Conservation (phyloP, 1,140 invertebrate genomes). For the Ceratina japonica region DNA sequence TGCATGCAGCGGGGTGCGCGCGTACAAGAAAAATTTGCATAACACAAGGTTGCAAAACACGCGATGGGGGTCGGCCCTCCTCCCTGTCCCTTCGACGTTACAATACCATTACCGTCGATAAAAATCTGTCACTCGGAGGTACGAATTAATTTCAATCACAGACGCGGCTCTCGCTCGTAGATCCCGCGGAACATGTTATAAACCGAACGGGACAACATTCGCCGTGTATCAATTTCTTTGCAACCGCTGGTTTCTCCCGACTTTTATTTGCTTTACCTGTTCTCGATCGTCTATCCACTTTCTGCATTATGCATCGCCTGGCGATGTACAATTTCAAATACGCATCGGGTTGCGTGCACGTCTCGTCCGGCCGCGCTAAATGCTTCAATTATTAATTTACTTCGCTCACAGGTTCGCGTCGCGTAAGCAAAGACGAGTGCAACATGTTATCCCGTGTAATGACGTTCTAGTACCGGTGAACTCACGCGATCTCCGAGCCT, state of each 20-base stretch:
- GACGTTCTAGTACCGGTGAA: conserved; percentile 49
- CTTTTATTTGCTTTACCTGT: neutral
- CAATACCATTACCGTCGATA: conserved; percentile 31
- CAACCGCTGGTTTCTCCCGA: neutral
- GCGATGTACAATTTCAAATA: conserved; percentile 28
- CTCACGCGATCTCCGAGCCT: conserved; percentile 27
- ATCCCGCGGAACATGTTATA: neutral
- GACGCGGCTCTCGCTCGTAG: neutral
- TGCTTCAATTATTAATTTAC: conserved; percentile 71
- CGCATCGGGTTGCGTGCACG: conserved; percentile 13
- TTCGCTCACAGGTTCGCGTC: conserved; percentile 62
- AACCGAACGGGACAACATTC: neutral
- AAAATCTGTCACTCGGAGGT: conserved; percentile 26
- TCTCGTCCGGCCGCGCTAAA: conserved; percentile 49
- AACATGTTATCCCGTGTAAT: conserved; percentile 68
- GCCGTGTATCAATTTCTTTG: conserved; percentile 11
- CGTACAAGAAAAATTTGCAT: neutral
- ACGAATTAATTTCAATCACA: conserved; percentile 35
- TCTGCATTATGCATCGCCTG: neutral
- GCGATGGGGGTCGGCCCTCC: neutral
- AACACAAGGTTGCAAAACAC: neutral
- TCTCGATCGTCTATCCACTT: neutral
- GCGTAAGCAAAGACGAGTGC: conserved; percentile 48
- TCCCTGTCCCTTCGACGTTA: neutral
- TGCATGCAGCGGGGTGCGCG: neutral